These are phyloP conservation scores for Mustela lutreola DNA, from an alignment of 2,113 vertebrate genomes.

Conservation along the genomic window DNA sequence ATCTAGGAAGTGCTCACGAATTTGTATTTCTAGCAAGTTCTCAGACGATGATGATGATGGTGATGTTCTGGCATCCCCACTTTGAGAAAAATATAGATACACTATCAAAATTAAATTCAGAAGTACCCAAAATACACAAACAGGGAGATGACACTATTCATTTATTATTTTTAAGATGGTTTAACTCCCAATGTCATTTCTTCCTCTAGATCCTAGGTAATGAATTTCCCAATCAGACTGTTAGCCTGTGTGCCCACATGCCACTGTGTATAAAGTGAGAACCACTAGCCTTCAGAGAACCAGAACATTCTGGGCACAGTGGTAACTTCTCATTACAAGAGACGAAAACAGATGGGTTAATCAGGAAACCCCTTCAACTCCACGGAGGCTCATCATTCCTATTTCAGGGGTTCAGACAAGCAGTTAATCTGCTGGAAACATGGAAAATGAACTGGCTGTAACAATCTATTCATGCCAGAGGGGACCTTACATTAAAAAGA, in stretches of 20 bases:
- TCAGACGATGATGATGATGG: background rate
- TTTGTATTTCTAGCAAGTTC: background rate
- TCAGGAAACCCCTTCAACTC: conserved; percentile 34
- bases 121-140: background rate
- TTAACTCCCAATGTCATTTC: background rate
- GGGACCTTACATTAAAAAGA: background rate
- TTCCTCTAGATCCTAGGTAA: background rate
- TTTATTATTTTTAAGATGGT: background rate
- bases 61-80: background rate
- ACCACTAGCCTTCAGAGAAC: background rate
- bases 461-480: conserved; percentile 53
- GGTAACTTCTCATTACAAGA: conserved; percentile 50
- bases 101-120: background rate
- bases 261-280: background rate
- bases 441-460: conserved; percentile 46
- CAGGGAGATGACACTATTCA: background rate
- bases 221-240: background rate
- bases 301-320: background rate
- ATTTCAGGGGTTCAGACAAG: conserved; percentile 67
- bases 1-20: background rate
- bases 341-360: conserved; percentile 53
- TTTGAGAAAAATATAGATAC: background rate
- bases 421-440: conserved; percentile 72
- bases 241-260: background rate
- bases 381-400: conserved; percentile 56